Evolutionary conservation across 2,113 vertebrate species (phyloP).

Genomic region (Corythaeola cristata): DNA sequence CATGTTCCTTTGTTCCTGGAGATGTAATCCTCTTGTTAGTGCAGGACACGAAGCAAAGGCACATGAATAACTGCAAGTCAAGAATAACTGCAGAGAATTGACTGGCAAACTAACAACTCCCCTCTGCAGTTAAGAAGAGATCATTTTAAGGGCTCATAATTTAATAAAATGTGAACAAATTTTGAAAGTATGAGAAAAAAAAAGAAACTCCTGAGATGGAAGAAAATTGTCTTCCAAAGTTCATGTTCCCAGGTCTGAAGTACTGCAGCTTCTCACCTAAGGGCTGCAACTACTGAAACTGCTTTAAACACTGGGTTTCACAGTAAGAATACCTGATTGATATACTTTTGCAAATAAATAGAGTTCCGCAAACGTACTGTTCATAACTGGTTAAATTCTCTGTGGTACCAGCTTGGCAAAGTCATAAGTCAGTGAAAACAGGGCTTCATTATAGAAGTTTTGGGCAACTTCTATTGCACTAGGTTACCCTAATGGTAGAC

Average conservation of each 20-base stretch:
- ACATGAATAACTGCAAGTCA: neutral
- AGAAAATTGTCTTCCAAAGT: neutral
- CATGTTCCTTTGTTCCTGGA: neutral
- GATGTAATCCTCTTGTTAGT: neutral
- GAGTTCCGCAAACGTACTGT: neutral
- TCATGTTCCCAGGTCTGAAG: neutral
- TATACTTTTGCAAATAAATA: neutral
- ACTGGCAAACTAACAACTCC: neutral
- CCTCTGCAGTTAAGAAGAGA: neutral
- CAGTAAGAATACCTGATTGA: neutral
- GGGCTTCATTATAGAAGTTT: neutral
- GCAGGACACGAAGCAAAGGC: neutral
- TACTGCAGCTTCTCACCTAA: neutral
- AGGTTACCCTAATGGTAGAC: neutral
- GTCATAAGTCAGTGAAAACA: neutral
- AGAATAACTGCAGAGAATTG: neutral
- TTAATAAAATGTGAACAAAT: neutral
- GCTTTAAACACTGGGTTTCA: neutral
- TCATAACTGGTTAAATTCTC: neutral
- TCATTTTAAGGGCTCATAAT: neutral
- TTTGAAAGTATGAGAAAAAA: neutral
- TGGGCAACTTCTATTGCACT: neutral
- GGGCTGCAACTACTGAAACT: neutral
- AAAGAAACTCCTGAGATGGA: neutral
- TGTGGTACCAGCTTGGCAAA: neutral